Base-by-base conservation (phyloP, 2,888 invertebrate species). In the Therioaphis trifolii region DNA sequence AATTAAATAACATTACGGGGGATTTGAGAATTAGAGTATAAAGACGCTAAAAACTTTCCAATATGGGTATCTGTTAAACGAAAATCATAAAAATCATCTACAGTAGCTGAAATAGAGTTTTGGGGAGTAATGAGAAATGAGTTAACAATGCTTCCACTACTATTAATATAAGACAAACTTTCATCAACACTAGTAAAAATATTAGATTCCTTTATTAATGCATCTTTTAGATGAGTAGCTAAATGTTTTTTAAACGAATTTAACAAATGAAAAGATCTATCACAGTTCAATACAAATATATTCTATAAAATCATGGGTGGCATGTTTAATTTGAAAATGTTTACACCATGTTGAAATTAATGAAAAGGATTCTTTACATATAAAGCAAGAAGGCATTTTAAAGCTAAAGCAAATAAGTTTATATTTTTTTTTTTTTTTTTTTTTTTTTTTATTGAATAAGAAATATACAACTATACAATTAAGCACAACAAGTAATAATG, bases 171-270 rank as follows among this genome's bases (percentile, higher is more conserved):
- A n/a, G 63, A 63, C 29, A 61, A 61, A 27, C 15, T 7, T 3
- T 61, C 27, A 66, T 35, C 35, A n/a, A 35, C 35, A 66, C 18
- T 35, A 66, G 7, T 66, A 35, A 11, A 24, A 35, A 7, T 66
- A 66, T n/a, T 35, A n/a, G 9, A 4, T 21, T n/a, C n/a, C n/a
- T 66, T 66, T 35, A 3, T 35, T 35, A 24, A 66, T n/a, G 66
- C n/a, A 35, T 66, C n/a, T 35, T 9, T 35, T 2, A 12, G 7
- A 35, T 66, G 35, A 35, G 66, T 66, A n/a, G 66, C 35, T 35
- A 66, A 1, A 40, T 66, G 66, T 66, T 66, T 66, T 66, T 40
- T 66, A 35, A 66, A 66, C 11, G 66, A 66, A 66, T 66, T 66
- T 49, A 49, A 15, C 15, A 49, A 49, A 49, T 49, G 49, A 49